Evolutionary conservation across 2,113 vertebrate species (phyloP), one percentile per base, ranked within the genome.

Genomic region (Cygnus buccinator): DNA sequence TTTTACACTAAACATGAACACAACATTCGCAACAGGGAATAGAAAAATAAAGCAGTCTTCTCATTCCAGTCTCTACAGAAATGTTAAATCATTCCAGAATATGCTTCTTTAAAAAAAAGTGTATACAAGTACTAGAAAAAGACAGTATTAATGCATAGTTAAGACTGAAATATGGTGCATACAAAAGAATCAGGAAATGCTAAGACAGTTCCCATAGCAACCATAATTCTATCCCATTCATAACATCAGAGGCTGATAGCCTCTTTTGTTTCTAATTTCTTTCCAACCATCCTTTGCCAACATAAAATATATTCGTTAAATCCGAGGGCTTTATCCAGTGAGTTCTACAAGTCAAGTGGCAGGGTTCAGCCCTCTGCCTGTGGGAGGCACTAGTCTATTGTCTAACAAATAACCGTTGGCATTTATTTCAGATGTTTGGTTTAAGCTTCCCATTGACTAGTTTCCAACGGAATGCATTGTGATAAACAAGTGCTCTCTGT

Each of bases 161-260:
- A 94, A 93, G 67, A 85, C 86, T 97, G 96, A 97, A 97, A 98
- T 96, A 91, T 50, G 39, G 82, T 66, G 85, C n/a, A 39, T 41
- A 85, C 44, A 91, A 96, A 97, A 97, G 91, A 96, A 93, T 83
- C 87, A 85, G 96, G 95, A 97, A 98, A 97, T 91, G 95, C 91
- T 94, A 96, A 97, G 95, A 93, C 93, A 76, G 98, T 98, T 98
- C 91, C 97, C 97, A 98, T 98, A 97, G 97, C 84, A 98, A 98
- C 97, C 88, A 88, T 85, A 94, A 97, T 94, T 96, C 91, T 94
- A 92, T 90, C 96, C 96, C 94, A 95, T 96, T 97, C 95, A 93
- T 79, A 96, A 97, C 91, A 91, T 67, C 37, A 95, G 29, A 91
- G 91, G 84, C 84, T 87, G 84, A 89, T 57, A 91, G 80, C 44